Evolutionary conservation across 1,140 invertebrate genomes (phyloP), one percentile per base, ranked within the genome.

Genomic region (Anoplolepis gracilipes): DNA sequence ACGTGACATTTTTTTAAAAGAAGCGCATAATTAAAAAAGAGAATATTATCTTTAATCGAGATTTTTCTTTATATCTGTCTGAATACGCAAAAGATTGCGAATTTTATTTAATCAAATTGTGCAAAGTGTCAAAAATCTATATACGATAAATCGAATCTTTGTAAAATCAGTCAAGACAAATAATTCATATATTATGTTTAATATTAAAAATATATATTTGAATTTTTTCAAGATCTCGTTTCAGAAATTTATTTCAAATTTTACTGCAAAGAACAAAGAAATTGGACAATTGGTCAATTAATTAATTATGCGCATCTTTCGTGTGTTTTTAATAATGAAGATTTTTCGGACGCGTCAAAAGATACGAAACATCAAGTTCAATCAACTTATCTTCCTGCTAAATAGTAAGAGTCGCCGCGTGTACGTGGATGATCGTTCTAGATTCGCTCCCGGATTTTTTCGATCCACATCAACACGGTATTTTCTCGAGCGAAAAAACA

Each of bases 321-420:
- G 4, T 22, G 0, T 42, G 22, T 42, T 42, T 33, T 28, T 30
- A 30, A 25, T 33, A 39, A 39, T 13, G 30, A 49, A 67, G 57
- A 64, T 11, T 36, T 36, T 55, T 49, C 62, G 25, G 53, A 72
- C 78, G 53, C 78, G 53, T 46, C 55, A 28, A 59, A 82, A 73
- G 36, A 46, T 73, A 72, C 67, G 53, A 73, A 73, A 72, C 13
- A 73, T n/a, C 36, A 59, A 82, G 78, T 73, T 82, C 67, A 11
- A 13, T 73, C 36, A 82, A 36, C 78, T 69, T 82, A 46, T 82
- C 67, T 82, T 82, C 78, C 53, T 82, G 53, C 30, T 69, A 79
- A 22, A 57, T 39, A 22, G 19, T 82, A 82, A 72, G 13, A 13
- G 25, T 72, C 67, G 65, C 36, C 49, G 53, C 46, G 46, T 49